Percentiles rank a stretch among this genome's conserved stretches.
Conservation (phyloP, 2,113 vertebrate genomes). For the Bolborhynchus lineola region DNA sequence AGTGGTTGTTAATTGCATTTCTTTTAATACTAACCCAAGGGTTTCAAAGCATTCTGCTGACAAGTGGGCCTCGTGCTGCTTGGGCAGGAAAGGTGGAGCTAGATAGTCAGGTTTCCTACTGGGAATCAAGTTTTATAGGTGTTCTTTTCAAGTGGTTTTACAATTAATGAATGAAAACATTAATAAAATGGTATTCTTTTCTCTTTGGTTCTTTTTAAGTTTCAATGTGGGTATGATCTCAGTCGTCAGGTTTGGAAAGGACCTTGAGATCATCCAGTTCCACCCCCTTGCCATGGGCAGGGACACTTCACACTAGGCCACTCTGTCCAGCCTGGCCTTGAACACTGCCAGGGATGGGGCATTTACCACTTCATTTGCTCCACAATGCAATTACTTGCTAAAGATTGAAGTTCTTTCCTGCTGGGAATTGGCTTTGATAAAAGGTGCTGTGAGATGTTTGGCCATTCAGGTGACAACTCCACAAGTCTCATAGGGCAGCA, state of each 20-base stretch:
- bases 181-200: neutral
- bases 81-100: neutral
- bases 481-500: neutral
- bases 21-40: neutral
- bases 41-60: neutral
- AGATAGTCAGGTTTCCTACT: neutral
- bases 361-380: neutral
- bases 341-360: neutral
- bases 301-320: neutral
- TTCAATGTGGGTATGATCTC: neutral
- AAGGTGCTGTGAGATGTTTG: neutral
- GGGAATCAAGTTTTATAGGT: neutral
- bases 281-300: neutral
- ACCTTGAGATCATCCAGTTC: neutral
- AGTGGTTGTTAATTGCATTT: neutral
- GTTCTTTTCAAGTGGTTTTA: neutral
- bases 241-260: neutral
- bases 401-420: neutral
- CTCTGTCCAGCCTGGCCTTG: neutral
- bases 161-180: neutral
- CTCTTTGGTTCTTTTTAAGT: neutral
- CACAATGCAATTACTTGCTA: neutral
- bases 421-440: neutral
- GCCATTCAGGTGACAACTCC: neutral
- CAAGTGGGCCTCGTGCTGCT: neutral